phyloP scores from a whole-genome alignment of 2,113 vertebrate genomes.

The Ciconia stormi region DNA sequence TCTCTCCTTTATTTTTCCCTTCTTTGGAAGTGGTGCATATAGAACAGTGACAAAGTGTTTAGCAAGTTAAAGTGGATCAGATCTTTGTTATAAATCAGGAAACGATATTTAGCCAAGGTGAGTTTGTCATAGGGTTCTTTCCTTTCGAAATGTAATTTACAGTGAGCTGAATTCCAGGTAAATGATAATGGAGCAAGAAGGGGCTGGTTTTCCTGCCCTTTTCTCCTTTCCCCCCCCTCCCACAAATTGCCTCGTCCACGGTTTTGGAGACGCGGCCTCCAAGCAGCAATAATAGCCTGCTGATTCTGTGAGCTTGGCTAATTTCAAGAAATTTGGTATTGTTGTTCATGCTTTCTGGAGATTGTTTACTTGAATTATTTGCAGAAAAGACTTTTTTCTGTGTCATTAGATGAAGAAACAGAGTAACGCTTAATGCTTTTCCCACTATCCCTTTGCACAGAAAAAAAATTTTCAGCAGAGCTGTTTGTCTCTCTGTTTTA shows the following conservation, averaged over 20 bases:
- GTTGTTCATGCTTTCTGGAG: slow-evolving; percentile 33
- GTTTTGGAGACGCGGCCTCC: not conserved
- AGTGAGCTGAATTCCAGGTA: not conserved
- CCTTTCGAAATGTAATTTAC: not conserved
- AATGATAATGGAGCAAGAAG: not conserved
- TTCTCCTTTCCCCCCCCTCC: not conserved
- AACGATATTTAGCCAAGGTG: not conserved
- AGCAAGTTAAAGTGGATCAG: not conserved
- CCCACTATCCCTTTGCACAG: not conserved
- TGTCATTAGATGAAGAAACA: slow-evolving; percentile 4
- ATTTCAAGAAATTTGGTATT: slow-evolving; percentile 1
- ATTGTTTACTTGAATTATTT: slow-evolving; percentile 52
- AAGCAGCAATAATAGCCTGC: not conserved
- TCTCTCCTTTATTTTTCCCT: slow-evolving; percentile 41
- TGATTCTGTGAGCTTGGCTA: slow-evolving; percentile 4
- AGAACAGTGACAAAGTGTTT: not conserved
- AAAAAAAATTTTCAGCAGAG: not conserved
- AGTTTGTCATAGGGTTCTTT: not conserved
- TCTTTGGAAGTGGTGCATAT: slow-evolving; percentile 6
- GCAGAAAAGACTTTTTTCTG: slow-evolving; percentile 6
- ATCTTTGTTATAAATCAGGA: not conserved
- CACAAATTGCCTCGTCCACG: not conserved
- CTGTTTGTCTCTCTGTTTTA: slow-evolving; percentile 1
- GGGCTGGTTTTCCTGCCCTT: not conserved
- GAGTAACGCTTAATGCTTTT: not conserved